These are phyloP conservation scores for Seriola rivoliana DNA, from an alignment of 2,113 vertebrate genomes.

Conservation along the genomic window DNA sequence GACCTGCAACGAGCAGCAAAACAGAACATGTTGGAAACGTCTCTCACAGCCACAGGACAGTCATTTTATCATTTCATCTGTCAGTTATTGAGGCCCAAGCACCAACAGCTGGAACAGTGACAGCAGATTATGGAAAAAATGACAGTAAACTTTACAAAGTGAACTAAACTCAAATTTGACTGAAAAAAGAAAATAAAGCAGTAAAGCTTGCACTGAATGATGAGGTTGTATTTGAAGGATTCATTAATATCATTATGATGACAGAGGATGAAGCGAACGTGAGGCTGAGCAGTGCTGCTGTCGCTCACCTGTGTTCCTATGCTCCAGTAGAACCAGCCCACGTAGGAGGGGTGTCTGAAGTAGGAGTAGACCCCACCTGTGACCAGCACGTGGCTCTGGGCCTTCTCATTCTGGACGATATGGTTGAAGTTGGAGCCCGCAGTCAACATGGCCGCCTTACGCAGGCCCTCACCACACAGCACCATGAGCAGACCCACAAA, in stretches of 20 bases:
- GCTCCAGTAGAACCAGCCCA: conserved; percentile 99
- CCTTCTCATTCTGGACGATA: conserved; percentile 98
- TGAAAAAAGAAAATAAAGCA: too few relatives aligned
- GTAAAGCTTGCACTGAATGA: too few relatives aligned
- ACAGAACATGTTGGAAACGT: background rate
- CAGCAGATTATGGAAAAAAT: too few relatives aligned
- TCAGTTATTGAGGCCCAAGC: too few relatives aligned
- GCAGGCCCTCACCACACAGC: conserved; percentile 92
- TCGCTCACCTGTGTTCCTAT: conserved; percentile 92
- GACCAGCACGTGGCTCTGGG: conserved; percentile 94
- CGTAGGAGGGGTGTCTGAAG: conserved; percentile 97
- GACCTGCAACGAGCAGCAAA: conserved; percentile 81
- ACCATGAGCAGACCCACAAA: conserved; percentile 92
- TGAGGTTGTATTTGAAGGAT: too few relatives aligned
- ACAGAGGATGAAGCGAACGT: too few relatives aligned
- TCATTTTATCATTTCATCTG: too few relatives aligned
- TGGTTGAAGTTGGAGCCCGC: conserved; percentile 99
- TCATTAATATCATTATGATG: too few relatives aligned
- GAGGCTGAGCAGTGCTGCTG: background rate
- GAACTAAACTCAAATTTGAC: too few relatives aligned
- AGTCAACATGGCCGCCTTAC: conserved; percentile 96
- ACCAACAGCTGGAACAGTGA: too few relatives aligned
- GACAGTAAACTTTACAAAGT: too few relatives aligned
- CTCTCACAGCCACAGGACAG: too few relatives aligned
- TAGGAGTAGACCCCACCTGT: conserved; percentile 93